phyloP scores from a whole-genome alignment of 1,140 invertebrate genomes.

The Zophobas morio region DNA sequence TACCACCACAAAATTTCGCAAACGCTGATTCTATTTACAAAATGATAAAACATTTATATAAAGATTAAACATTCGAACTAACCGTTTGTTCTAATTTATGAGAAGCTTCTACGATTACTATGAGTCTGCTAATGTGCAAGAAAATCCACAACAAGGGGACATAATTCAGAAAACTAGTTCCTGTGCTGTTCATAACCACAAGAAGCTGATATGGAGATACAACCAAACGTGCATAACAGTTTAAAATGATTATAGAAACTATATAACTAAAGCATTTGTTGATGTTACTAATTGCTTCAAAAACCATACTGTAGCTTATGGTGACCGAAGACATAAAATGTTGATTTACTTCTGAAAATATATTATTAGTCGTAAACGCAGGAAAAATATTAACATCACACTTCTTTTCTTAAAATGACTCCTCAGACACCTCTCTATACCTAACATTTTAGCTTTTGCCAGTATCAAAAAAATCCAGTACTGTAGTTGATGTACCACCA shows the following conservation, averaged over 20 bases:
- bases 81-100: conserved; percentile 1
- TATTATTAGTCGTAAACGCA: not conserved
- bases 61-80: not conserved
- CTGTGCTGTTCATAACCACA: conserved; percentile 8
- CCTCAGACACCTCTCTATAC: not conserved
- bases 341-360: not conserved
- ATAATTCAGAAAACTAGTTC: conserved; percentile 1
- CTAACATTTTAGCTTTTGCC: not conserved
- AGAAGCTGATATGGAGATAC: not conserved
- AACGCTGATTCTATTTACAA: not conserved
- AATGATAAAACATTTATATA: not conserved
- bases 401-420: not conserved
- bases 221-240: conserved; percentile 14
- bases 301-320: not conserved
- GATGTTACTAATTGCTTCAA: not conserved
- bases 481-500: conserved; percentile 12
- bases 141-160: conserved; percentile 7
- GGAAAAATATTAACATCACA: not conserved
- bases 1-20: not conserved
- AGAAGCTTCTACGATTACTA: conserved; percentile 2
- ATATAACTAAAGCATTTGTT: not conserved
- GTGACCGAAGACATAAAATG: not conserved
- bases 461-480: conserved; percentile 3
- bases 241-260: conserved; percentile 9
- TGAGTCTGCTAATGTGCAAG: conserved; percentile 6